phyloP scores from a whole-genome alignment of 2,113 vertebrate genomes.

The Eulemur rufifrons region DNA sequence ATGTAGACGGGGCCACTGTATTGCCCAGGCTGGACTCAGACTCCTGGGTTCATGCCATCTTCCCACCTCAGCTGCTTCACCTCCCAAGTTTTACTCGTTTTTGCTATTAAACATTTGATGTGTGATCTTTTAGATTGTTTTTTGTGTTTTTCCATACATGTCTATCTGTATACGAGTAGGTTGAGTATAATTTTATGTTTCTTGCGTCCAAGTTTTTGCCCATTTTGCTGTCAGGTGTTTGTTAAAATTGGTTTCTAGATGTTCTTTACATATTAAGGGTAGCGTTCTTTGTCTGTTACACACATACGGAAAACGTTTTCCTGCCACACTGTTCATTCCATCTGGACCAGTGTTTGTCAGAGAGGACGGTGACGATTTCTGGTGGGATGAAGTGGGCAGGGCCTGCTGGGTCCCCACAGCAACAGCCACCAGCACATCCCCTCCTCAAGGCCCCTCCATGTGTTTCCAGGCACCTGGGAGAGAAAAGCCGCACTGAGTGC shows the following conservation, averaged over 20 bases:
- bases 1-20: not conserved
- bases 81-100: not conserved
- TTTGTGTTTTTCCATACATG: rapidly evolving
- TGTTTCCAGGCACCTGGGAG: not conserved
- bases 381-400: not conserved
- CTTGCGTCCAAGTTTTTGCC: not conserved
- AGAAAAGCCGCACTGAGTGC: no score
- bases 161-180: not conserved
- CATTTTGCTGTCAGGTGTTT: not conserved
- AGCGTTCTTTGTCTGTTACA: not conserved
- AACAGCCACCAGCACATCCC: no score
- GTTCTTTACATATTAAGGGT: not conserved
- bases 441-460: no score
- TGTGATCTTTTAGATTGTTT: not conserved
- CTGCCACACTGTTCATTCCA: not conserved
- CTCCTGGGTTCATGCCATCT: not conserved
- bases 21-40: not conserved
- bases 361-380: not conserved
- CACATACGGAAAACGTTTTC: not conserved
- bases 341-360: not conserved
- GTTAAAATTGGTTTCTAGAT: not conserved
- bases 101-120: not conserved
- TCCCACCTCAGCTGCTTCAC: not conserved
- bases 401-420: not conserved
- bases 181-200: not conserved